Base-by-base conservation (phyloP, 2,888 invertebrate genomes). In the Atethmia centrago region DNA sequence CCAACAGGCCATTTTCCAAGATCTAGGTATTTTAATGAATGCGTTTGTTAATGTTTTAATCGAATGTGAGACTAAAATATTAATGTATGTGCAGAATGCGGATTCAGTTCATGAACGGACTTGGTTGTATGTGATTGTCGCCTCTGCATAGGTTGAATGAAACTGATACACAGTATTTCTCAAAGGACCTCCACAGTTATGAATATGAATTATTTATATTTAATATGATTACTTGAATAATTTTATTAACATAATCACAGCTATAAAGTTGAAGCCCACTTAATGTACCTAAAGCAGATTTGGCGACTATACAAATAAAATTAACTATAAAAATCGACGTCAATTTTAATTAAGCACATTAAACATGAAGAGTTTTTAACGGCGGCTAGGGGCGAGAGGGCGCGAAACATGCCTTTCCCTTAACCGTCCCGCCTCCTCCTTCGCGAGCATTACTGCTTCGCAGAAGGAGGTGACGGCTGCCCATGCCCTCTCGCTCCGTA, bases 151-250 rank as follows among this genome's bases (percentile, higher is more conserved):
- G 62, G 58, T 64, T 77, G 65, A 84, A 84, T 77, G 82, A 77
- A 81, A 84, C 71, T 56, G 80, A 69, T 83, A 80, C 78, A 66
- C 65, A 80, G 64, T 83, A 78, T 69, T 71, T 70, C 82, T 83
- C 84, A 56, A 62, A 80, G 81, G 84, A 83, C 84, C 72, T 71
- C 58, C 65, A 70, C 66, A 64, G 80, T 77, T 76, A 80, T 66
- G 68, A 75, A 58, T 71, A 80, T 79, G 51, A 80, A 83, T 79
- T 61, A 79, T 68, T 76, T 45, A 74, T 74, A 61, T 51, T 25
- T 25, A 53, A 70, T 70, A 61, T 36, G 42, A 51, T 74, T 45
- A 77, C 56, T 45, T 3, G 21, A 72, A 71, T 82, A 66, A 71
- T 56, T 51, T n/a, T 59, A 83, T 51, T 51, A 72, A 25, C n/a